Evolutionary conservation across 2,888 invertebrate genomes (phyloP).

Genomic region (Stictocephala bisonia): DNA sequence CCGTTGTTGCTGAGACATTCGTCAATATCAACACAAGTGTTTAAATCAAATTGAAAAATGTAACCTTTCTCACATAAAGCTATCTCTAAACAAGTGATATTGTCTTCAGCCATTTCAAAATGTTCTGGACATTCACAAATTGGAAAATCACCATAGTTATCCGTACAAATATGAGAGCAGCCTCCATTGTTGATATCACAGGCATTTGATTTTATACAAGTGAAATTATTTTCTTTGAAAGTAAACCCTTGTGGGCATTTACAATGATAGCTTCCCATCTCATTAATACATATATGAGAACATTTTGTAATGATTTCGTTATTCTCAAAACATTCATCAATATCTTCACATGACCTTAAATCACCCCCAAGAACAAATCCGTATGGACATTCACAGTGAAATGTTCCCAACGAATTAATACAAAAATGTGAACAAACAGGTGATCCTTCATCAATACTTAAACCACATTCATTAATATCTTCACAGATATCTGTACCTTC

Average conservation of each 20-base stretch:
- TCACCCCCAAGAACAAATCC: slow-evolving; percentile 79
- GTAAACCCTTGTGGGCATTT: slow-evolving; percentile 79
- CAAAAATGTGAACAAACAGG: slow-evolving; percentile 65
- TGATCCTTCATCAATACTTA: slow-evolving; percentile 25
- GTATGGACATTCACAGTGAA: slow-evolving; percentile 84
- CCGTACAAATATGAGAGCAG: slow-evolving; percentile 27
- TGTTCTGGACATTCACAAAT: slow-evolving; percentile 27
- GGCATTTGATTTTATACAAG: slow-evolving; percentile 84
- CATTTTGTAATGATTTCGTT: slow-evolving; percentile 84
- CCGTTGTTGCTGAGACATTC: slow-evolving; percentile 30
- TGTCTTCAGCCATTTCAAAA: slow-evolving; percentile 3
- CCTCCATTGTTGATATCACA: slow-evolving; percentile 64
- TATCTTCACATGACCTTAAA: slow-evolving; percentile 79
- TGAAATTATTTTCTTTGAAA: slow-evolving; percentile 74
- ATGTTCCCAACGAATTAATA: slow-evolving; percentile 84
- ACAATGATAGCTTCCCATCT: slow-evolving; percentile 78
- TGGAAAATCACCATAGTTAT: neutral
- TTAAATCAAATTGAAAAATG: neutral
- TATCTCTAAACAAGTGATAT: slow-evolving; percentile 66
- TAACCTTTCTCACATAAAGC: slow-evolving; percentile 65
- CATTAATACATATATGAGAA: slow-evolving; percentile 67
- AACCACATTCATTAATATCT: slow-evolving; percentile 55
- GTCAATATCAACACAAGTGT: slow-evolving; percentile 19
- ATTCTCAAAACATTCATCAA: slow-evolving; percentile 78
- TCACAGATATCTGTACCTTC: slow-evolving; percentile 81